These are phyloP conservation scores for Melanotaenia parkinsoni DNA, from an alignment of 2,797 vertebrate genomes.

Conservation along the genomic window DNA sequence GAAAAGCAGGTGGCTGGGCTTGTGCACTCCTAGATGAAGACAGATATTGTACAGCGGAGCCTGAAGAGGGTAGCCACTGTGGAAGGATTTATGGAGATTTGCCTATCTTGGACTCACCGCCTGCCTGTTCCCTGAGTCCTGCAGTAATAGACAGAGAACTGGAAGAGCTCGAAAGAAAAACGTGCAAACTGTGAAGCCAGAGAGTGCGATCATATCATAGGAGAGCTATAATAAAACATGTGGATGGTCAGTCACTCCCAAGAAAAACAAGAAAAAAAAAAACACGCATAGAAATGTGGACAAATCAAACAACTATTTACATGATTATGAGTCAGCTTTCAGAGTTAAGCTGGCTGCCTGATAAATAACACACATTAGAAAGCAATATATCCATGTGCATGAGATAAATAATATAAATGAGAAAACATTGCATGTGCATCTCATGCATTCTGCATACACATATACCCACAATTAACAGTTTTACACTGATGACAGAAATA, in stretches of 20 bases:
- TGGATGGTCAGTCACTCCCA: slow-evolving; percentile 12
- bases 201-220: slow-evolving; percentile 45
- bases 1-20: slow-evolving; percentile 79
- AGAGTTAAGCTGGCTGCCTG: not conserved
- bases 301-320: not conserved
- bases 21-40: slow-evolving; percentile 76
- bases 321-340: not conserved
- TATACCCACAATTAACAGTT: not conserved
- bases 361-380: not conserved
- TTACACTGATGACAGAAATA: not conserved
- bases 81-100: slow-evolving; percentile 78
- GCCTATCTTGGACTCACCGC: slow-evolving; percentile 55
- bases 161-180: slow-evolving; percentile 49
- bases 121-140: slow-evolving; percentile 53
- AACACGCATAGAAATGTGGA: not conserved
- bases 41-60: slow-evolving; percentile 74
- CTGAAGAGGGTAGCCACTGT: slow-evolving; percentile 69
- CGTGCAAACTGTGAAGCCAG: slow-evolving; percentile 28
- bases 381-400: not conserved
- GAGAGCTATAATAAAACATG: slow-evolving; percentile 31
- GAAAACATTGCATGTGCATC: no score
- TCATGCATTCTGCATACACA: not conserved
- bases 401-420: not conserved
- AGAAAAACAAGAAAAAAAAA: slow-evolving; percentile 17
- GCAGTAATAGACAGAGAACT: slow-evolving; percentile 53